These are phyloP conservation scores for Brachypalpus laphriformis DNA, from an alignment of 2,888 invertebrate genomes.

Conservation along the genomic window DNA sequence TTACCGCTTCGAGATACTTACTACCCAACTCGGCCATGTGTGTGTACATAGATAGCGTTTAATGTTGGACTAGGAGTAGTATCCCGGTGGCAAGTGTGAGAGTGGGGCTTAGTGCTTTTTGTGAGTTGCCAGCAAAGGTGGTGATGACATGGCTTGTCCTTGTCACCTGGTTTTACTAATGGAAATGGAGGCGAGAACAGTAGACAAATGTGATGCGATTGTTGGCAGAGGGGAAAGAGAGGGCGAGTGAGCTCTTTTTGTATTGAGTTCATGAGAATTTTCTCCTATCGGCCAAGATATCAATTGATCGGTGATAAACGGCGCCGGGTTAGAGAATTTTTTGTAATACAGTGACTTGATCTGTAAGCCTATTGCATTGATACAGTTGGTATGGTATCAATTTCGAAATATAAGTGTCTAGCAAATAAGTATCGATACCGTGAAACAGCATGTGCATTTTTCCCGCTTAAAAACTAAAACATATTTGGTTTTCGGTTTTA, in stretches of 20 bases:
- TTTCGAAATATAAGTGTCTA: too few relatives aligned
- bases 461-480: too few relatives aligned
- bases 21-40: not conserved
- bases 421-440: too few relatives aligned
- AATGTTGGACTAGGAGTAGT: slow-evolving; percentile 3
- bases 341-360: too few relatives aligned
- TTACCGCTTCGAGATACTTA: not conserved
- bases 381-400: too few relatives aligned
- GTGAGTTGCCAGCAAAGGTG: slow-evolving; percentile 1
- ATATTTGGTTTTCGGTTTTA: too few relatives aligned
- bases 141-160: slow-evolving; percentile 13
- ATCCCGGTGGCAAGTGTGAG: not conserved
- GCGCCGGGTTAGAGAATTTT: not conserved
- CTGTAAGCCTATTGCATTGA: too few relatives aligned
- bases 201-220: not conserved
- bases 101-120: not conserved
- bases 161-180: slow-evolving; percentile 17
- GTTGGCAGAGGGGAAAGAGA: not conserved
- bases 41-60: slow-evolving; percentile 9
- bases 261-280: slow-evolving; percentile 8
- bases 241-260: not conserved
- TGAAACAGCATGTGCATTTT: too few relatives aligned
- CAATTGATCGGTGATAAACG: not conserved
- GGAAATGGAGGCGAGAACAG: slow-evolving; percentile 1
- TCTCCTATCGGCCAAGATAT: not conserved